Base-by-base conservation (phyloP, 1,140 invertebrate species). In the Magallana angulata region DNA sequence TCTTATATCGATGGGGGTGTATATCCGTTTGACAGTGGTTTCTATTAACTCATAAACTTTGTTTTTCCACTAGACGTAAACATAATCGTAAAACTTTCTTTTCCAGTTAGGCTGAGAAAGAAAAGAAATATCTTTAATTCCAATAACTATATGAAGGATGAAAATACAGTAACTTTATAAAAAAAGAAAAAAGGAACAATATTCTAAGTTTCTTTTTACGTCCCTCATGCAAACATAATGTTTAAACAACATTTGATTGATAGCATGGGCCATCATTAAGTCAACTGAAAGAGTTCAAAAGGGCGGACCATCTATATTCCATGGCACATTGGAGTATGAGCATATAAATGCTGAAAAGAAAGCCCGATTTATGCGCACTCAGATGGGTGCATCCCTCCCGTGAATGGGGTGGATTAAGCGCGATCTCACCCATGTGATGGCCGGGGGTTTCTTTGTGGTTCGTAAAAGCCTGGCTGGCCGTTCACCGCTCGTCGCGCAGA, bases 161-260 rank as follows among this genome's bases (percentile, higher is more conserved):
- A 76, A 76, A 76, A 76, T 76, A 30, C 68, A 36, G 68, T 76
- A 76, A 76, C 68, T 76, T 76, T 8, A 36, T 48, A 48, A 0
- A 76, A 76, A 71, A 30, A 30, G 36, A 30, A 76, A 76, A 76
- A 62, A 30, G 68, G 12, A 76, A 71, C n/a, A 71, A 71, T 71
- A 71, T 71, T 18, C 16, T 24, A 71, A 24, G 18, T 30, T 30
- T 76, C 68, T 76, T 76, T 76, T 76, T 76, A 76, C 68, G 68
- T 76, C 68, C 68, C 7, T 36, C 68, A 76, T 30, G 68, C 68
- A 76, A 24, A 76, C 68, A 76, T 76, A 76, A 76, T 76, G 68
- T 76, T 76, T 76, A 76, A 76, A 76, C 68, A 76, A 76, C 68
- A 76, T 11, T 76, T 76, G 68, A 76, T 76, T 76, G 68, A 76